A percentile compares a stretch with the other conserved stretches of the same genome.
Conservation (phyloP, 1,140 invertebrate genomes). For the Alviniconcha marisindica region DNA sequence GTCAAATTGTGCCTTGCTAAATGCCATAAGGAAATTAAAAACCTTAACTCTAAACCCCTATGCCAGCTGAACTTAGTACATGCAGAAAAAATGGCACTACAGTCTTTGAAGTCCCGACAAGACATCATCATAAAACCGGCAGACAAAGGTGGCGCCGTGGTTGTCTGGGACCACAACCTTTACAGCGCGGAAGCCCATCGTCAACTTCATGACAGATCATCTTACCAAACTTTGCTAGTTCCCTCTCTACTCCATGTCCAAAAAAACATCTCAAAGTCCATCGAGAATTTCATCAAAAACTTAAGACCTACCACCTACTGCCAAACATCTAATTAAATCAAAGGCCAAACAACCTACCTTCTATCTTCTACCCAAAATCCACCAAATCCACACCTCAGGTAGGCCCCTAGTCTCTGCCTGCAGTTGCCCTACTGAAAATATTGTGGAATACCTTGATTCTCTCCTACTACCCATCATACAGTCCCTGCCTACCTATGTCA, state of each 20-base stretch:
- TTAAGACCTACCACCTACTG: not conserved
- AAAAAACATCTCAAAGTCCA: not conserved
- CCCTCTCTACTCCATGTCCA: too few relatives aligned
- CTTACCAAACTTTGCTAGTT: too few relatives aligned
- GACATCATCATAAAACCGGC: not conserved
- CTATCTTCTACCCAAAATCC: not conserved
- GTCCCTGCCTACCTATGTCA: not conserved
- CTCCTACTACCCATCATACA: not conserved
- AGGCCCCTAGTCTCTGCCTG: not conserved
- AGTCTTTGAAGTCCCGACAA: not conserved
- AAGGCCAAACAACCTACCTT: not conserved
- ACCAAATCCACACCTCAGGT: not conserved
- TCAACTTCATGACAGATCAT: not conserved
- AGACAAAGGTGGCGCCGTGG: not conserved
- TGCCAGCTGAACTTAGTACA: not conserved
- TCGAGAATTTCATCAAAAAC: not conserved
- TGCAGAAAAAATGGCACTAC: not conserved
- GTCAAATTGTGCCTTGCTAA: too few relatives aligned
- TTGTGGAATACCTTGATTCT: not conserved
- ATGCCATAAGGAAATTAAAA: too few relatives aligned
- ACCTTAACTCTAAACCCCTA: not conserved
- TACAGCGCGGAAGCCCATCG: not conserved
- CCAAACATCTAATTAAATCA: not conserved
- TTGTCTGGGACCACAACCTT: not conserved
- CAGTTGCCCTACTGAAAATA: not conserved